These are phyloP conservation scores for Hypomesus transpacificus DNA, from an alignment of 2,113 vertebrate species.

Conservation along the genomic window DNA sequence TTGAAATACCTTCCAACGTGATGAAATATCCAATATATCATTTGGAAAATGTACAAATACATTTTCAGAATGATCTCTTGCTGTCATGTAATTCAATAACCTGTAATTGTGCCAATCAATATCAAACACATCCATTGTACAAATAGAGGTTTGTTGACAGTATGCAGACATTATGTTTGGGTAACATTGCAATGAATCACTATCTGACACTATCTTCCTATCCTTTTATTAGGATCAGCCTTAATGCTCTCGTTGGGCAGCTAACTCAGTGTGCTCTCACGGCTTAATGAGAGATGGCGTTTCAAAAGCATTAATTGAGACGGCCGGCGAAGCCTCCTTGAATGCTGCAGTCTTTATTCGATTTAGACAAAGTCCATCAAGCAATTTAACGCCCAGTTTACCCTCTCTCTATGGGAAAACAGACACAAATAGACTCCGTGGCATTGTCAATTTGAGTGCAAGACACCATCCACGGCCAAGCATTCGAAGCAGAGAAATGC, in stretches of 20 bases:
- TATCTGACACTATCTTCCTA: slow-evolving; percentile 30
- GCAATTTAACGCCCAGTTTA: slow-evolving; percentile 13
- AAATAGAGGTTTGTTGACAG: not conserved
- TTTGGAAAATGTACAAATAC: not conserved
- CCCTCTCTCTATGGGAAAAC: not conserved
- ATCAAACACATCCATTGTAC: not conserved
- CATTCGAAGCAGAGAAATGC: not conserved
- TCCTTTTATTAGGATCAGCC: slow-evolving; percentile 48
- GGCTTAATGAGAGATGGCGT: slow-evolving; percentile 23
- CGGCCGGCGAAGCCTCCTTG: not conserved
- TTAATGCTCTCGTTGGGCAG: slow-evolving; percentile 43
- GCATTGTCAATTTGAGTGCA: slow-evolving; percentile 1
- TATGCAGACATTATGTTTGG: not conserved
- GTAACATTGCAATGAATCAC: slow-evolving; percentile 8
- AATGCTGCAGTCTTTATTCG: slow-evolving; percentile 2
- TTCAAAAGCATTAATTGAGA: slow-evolving; percentile 24
- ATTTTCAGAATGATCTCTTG: not conserved
- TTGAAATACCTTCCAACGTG: not conserved
- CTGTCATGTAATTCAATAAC: not conserved
- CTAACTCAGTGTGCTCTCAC: slow-evolving; percentile 35
- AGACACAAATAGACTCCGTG: slow-evolving; percentile 14
- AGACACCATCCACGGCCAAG: not conserved
- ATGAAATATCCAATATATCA: not conserved
- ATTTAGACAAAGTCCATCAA: slow-evolving; percentile 11
- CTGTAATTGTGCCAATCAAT: not conserved